These are phyloP conservation scores for Pantherophis alleghaniensis DNA, from an alignment of 2,797 vertebrate genomes.

Conservation along the genomic window DNA sequence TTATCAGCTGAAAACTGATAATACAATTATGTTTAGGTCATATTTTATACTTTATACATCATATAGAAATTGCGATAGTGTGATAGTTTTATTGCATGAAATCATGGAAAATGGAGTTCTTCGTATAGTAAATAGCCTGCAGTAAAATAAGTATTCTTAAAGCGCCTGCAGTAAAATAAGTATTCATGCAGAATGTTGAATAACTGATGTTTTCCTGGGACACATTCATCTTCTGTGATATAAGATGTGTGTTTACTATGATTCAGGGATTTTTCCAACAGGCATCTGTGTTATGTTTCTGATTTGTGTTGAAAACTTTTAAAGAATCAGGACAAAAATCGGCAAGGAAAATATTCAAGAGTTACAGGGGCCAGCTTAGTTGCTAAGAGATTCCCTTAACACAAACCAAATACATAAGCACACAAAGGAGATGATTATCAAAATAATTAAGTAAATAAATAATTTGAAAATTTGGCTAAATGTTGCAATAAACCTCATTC, in stretches of 20 bases:
- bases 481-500: not conserved
- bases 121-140: not conserved
- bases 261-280: not conserved
- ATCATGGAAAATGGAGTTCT: not conserved
- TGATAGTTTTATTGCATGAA: not conserved
- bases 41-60: not conserved
- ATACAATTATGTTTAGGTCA: too few species aligned
- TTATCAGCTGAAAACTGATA: not conserved
- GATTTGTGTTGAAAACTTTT: not conserved
- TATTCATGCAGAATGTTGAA: not conserved
- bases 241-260: not conserved
- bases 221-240: not conserved
- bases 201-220: not conserved
- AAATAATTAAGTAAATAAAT: not conserved
- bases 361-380: not conserved
- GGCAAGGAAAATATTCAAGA: not conserved
- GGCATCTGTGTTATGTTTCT: slow-evolving; percentile 3
- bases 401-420: not conserved
- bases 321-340: not conserved
- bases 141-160: not conserved
- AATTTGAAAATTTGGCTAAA: not conserved
- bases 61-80: not conserved
- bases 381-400: not conserved
- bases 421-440: not conserved
- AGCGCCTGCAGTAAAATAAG: not conserved